Evolutionary conservation across 1,140 invertebrate genomes (phyloP), one percentile per base, ranked within the genome.

Genomic region (Latrodectus geometricus): DNA sequence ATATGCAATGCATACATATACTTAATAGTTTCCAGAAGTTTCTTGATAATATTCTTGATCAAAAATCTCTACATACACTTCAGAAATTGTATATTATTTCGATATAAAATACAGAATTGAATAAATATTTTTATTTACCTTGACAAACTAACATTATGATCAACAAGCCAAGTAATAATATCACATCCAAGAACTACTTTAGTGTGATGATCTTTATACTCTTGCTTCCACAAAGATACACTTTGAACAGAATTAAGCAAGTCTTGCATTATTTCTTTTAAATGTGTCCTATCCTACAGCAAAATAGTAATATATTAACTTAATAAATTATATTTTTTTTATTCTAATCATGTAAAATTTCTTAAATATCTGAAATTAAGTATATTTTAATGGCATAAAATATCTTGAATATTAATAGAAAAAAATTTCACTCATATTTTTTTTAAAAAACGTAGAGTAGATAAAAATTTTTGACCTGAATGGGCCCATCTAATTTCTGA

Each of bases 121-220:
- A 35, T 35, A 35, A 35, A 35, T 35, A 35, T 35, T 15, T n/a
- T 79, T 87, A 89, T 87, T 88, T 89, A 94, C 94, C 93, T 90
- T 50, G 91, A 91, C 8, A 91, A 92, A 49, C 94, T 94, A 91
- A 95, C 95, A 89, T 94, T 94, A 89, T 95, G 94, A 79, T 91
- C 91, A 74, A 96, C 92, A 69, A 96, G 92, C 95, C 95, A 96
- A 89, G 96, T 94, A 9, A 96, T 94, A 23, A 96, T 90, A 89
- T 95, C 94, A 76, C 92, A 94, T 15, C 95, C 95, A 52, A 94
- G 90, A 89, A 95, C 94, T 89, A 94, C 95, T 87, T 93, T 93
- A 66, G 93, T 91, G 90, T 94, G 94, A 81, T 93, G 85, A 80
- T 87, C 77, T 66, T 75, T 87, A 11, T 87, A 79, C n/a, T 87